Base-by-base conservation (phyloP, 2,113 vertebrate genomes). In the Odocoileus virginianus region DNA sequence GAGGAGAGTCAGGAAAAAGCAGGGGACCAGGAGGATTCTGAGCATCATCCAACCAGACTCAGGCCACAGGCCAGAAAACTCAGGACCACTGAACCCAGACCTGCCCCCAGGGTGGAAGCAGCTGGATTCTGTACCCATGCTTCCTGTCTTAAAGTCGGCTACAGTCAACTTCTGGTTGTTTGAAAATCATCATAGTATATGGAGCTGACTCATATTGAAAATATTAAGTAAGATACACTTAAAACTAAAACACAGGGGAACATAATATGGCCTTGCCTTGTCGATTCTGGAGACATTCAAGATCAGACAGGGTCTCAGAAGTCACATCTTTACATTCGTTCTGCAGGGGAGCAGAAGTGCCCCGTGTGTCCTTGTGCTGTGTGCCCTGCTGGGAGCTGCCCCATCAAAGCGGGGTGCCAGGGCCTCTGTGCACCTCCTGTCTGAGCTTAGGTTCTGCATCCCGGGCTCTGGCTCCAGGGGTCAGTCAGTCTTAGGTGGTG, bases 201-300 rank as follows among this genome's bases (percentile, higher is more conserved):
- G 45, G 61, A 92, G 81, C 74, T 94, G 95, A 92, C 61, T 98
- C 95, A 96, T 87, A 89, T 2, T 89, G 95, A 96, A 92, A 97
- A 95, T 13, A 87, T 95, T 86, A 96, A 97, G 61, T 95, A 96
- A 94, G 81, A 43, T 45, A 87, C 19, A 58, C 64, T 78, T 43
- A 78, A 91, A 91, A 90, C 87, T 64, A 47, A 76, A 92, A 67
- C 81, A 40, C 50, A 27, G 10, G 21, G n/a, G 61, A 90, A 28
- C 27, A 76, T 15, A 91, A 58, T 19, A 4, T 30, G 58, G 74
- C 87, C 50, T 52, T 47, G 52, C 45, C 57, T 91, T 16, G 43
- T 57, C 12, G 52, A 1, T 67, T 64, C 87, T 5, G 17, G 87
- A 86, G 87, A 10, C 23, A 23, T 45, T 82, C 10, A 33, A 36